These are phyloP conservation scores for Meandrina meandrites DNA, from an alignment of 92 coral and sea anemone species.

Conservation along the genomic window DNA sequence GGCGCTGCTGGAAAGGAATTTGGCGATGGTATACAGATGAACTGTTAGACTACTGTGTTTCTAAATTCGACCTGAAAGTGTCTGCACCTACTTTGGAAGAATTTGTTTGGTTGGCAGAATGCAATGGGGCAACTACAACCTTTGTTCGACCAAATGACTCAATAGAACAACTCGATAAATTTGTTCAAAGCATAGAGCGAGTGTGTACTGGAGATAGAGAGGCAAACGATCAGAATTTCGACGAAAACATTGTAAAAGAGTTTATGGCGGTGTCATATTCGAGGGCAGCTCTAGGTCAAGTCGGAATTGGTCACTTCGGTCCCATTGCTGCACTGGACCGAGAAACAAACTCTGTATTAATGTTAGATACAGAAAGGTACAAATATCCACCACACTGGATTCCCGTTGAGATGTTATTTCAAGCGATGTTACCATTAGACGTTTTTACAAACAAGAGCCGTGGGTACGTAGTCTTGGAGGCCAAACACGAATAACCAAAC, in stretches of 20 bases:
- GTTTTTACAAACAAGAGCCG: slow-evolving; percentile 72
- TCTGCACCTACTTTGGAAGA: slow-evolving; percentile 80
- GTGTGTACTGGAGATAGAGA: slow-evolving; percentile 52
- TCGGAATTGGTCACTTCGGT: slow-evolving; percentile 89
- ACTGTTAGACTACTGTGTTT: slow-evolving; percentile 75
- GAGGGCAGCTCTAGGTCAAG: slow-evolving; percentile 68
- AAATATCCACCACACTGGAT: slow-evolving; percentile 96
- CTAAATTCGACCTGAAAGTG: slow-evolving; percentile 68
- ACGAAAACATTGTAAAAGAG: slow-evolving; percentile 53
- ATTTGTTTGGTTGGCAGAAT: slow-evolving; percentile 77
- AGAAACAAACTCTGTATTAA: slow-evolving; percentile 75
- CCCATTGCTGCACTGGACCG: slow-evolving; percentile 85
- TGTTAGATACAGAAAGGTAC: slow-evolving; percentile 92
- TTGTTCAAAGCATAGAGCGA: slow-evolving; percentile 47
- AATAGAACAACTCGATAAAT: slow-evolving; percentile 20
- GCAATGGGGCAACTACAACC: slow-evolving; percentile 79
- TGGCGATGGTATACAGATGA: slow-evolving; percentile 97
- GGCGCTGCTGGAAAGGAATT: slow-evolving; percentile 80
- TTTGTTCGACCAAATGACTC: slow-evolving; percentile 55
- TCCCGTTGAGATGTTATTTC: slow-evolving; percentile 68
- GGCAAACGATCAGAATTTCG: neutral
- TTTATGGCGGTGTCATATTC: slow-evolving; percentile 69
- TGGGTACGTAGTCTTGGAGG: slow-evolving; percentile 64
- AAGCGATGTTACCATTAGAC: slow-evolving; percentile 77
- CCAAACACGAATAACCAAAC: slow-evolving; percentile 51